These are phyloP conservation scores for Tachuris rubrigastra DNA, from an alignment of 2,113 vertebrate species.

Conservation along the genomic window DNA sequence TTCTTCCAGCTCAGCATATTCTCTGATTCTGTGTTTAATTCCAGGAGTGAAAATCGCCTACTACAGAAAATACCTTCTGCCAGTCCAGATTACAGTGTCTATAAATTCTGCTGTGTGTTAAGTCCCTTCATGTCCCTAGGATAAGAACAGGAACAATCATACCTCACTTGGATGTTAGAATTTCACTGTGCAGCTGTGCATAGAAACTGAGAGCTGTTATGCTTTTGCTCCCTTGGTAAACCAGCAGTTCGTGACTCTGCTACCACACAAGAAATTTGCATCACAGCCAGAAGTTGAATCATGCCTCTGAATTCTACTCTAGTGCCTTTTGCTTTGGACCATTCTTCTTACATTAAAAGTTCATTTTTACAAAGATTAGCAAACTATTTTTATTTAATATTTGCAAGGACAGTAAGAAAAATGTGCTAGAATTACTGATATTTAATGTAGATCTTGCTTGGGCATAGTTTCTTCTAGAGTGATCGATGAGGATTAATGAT, in stretches of 20 bases:
- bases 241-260: conserved; percentile 23
- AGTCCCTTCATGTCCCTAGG: not conserved
- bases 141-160: not conserved
- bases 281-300: conserved; percentile 37
- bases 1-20: not conserved
- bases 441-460: not conserved
- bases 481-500: not conserved
- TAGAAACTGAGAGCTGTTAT: not conserved
- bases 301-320: not conserved
- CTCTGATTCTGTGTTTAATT: not conserved
- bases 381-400: not conserved
- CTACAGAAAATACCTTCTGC: not conserved
- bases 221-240: not conserved
- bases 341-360: not conserved
- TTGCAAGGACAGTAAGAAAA: not conserved
- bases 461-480: not conserved
- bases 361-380: not conserved
- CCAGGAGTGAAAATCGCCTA: not conserved
- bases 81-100: not conserved
- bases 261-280: not conserved
- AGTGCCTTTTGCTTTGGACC: not conserved
- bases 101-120: not conserved
- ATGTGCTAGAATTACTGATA: not conserved
- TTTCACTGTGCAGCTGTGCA: conserved; percentile 2
- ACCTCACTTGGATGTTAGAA: not conserved